Base-by-base conservation (phyloP, 1,140 invertebrate genomes). In the roundworm (Caenorhabditis elegans) region DNA sequence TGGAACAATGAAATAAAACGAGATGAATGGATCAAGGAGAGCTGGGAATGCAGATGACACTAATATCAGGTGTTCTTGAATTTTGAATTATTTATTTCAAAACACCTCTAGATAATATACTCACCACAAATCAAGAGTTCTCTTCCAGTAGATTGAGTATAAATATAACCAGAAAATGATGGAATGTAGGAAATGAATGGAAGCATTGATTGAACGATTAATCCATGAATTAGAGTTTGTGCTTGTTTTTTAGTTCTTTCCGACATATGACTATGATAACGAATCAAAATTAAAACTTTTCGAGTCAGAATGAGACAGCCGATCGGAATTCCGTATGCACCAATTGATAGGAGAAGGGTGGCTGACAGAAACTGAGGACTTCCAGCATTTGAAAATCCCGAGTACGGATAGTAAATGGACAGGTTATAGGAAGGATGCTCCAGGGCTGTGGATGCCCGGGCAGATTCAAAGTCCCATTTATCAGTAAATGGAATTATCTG, bases 151-250 rank as follows among this genome's bases (percentile, higher is more conserved):
- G 60, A 19, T 22, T 70, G 60, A 39, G 5, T 70, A n/a, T 39
- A 70, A 22, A 39, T 34, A 70, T 70, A 70, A 11, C 60, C 60
- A 70, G 60, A 43, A 39, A 70, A 70, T 10, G 60, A 39, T 39
- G 60, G 60, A 70, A 70, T 70, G n/a, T 70, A 70, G n/a, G 17
- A 70, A 22, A 70, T 39, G n/a, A 70, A 70, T 11, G 60, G 60
- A n/a, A 70, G 34, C 34, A 70, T 43, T 11, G 60, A 70, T 39
- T 70, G 60, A 39, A 70, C 60, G 22, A 70, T 70, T 0, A 70
- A 34, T 4, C 60, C 60, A 70, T 70, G 60, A 22, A 70, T 70
- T n/a, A 70, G n/a, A 39, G 60, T 70, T 13, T 70, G 60, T 70
- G 60, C 60, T 22, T 70, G 60, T 39, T 70, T 70, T 39, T 70